Evolutionary conservation across 2,113 vertebrate genomes (phyloP), one percentile per base, ranked within the genome.

Genomic region (Cyprinodon tularosa): DNA sequence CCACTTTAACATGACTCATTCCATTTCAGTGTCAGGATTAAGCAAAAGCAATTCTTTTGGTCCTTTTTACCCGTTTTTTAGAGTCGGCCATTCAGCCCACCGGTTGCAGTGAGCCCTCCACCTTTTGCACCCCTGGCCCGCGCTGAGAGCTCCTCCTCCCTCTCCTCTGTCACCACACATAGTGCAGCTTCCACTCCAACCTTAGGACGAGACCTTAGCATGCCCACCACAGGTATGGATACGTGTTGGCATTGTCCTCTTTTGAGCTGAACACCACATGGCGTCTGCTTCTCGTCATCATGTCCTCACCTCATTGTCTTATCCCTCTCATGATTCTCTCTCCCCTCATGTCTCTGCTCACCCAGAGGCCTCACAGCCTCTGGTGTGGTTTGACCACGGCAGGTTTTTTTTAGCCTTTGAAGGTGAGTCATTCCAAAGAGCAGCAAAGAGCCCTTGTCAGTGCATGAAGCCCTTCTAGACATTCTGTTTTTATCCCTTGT

Each of bases 321-420:
- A 78, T 88, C 91, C 93, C 81, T 95, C 89, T 95, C 86, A 85
- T 78, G 91, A 93, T 94, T 86, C 71, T 88, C 75, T 94, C 81
- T 29, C 93, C 94, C 95, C 93, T 96, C 94, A 69, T 94, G 94
- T 95, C 94, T 95, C 96, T 69, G 93, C 95, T 93, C 95, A 92
- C 93, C 95, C 96, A 98, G 97, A 97, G 95, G 96, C 96, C 94
- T 95, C 96, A 85, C 97, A 96, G 95, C 96, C 97, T 95, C 95
- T 98, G 96, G 96, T 98, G 89, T 98, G 97, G 97, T 98, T 98
- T 97, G 96, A 98, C 96, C 96, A 96, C 93, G 96, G 97, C 96
- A 97, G 97, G 95, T 98, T 98, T 97, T 97, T 97, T 97, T 97
- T 98, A 95, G 97, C 97, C 94, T 97, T 98, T 93, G 97, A 98